phyloP scores from a whole-genome alignment of 2,113 vertebrate genomes.

The Albula goreensis region DNA sequence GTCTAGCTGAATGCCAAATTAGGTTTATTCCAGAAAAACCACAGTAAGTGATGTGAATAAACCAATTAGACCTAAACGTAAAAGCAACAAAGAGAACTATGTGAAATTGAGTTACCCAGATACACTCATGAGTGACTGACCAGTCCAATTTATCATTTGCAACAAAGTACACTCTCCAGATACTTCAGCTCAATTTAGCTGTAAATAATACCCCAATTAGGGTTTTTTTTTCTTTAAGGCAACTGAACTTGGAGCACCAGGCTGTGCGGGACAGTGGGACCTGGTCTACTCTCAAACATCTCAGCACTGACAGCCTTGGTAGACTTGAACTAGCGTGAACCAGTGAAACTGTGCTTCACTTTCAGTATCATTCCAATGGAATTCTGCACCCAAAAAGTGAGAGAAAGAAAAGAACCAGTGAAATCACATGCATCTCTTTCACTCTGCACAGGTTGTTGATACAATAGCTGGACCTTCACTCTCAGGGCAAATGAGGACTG shows the following conservation, averaged over 20 bases:
- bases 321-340: no score
- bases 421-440: neutral
- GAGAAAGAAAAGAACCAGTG: neutral
- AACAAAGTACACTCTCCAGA: neutral
- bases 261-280: no score
- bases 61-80: neutral
- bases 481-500: neutral
- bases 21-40: neutral
- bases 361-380: neutral
- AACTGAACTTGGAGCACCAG: neutral
- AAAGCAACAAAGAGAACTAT: neutral
- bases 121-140: neutral
- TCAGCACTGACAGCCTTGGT: no score
- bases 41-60: constrained; percentile 1
- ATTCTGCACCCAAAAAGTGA: neutral
- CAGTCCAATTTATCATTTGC: neutral
- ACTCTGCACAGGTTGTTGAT: neutral
- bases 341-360: no score
- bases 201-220: neutral
- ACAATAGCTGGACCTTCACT: neutral
- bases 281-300: no score
- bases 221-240: neutral
- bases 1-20: neutral
- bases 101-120: neutral
- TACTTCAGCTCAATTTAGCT: neutral